Evolutionary conservation across 2,113 vertebrate genomes (phyloP).

Genomic region (Mohoua ochrocephala): DNA sequence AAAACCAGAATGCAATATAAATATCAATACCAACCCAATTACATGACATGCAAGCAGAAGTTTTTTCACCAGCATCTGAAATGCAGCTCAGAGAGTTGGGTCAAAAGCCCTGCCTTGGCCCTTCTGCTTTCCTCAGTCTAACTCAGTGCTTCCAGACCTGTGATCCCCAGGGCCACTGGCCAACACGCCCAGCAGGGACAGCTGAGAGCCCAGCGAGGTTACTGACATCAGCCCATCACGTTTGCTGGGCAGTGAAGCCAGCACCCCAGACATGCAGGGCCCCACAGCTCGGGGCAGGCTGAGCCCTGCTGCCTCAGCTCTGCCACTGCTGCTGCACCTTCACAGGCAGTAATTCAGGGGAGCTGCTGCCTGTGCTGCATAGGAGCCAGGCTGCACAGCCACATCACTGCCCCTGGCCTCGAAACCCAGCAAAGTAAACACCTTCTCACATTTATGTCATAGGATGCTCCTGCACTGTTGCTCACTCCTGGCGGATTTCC

Average conservation of each 20-base stretch:
- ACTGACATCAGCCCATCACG: not conserved
- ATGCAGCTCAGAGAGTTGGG: not conserved
- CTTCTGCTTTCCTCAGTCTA: not conserved
- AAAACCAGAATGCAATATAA: not conserved
- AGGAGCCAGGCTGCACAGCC: not conserved
- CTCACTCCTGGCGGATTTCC: not conserved
- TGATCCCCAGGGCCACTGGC: not conserved
- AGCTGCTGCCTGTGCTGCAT: not conserved
- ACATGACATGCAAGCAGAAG: not conserved
- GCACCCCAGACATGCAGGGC: not conserved
- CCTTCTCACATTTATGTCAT: not conserved
- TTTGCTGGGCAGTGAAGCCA: not conserved
- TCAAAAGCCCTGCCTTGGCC: not conserved
- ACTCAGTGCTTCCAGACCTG: not conserved
- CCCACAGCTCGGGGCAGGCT: not conserved
- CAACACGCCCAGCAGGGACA: not conserved
- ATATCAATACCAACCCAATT: not conserved
- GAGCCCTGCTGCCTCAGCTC: not conserved
- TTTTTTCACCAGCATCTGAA: not conserved
- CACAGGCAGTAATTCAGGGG: not conserved
- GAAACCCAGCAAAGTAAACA: not conserved
- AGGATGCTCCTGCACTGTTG: not conserved
- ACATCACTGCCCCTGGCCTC: not conserved
- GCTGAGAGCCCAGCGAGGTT: not conserved
- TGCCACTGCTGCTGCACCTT: not conserved